These are phyloP conservation scores for Anthopleura xanthogrammica DNA, from an alignment of 92 coral and sea anemone species.

Conservation along the genomic window DNA sequence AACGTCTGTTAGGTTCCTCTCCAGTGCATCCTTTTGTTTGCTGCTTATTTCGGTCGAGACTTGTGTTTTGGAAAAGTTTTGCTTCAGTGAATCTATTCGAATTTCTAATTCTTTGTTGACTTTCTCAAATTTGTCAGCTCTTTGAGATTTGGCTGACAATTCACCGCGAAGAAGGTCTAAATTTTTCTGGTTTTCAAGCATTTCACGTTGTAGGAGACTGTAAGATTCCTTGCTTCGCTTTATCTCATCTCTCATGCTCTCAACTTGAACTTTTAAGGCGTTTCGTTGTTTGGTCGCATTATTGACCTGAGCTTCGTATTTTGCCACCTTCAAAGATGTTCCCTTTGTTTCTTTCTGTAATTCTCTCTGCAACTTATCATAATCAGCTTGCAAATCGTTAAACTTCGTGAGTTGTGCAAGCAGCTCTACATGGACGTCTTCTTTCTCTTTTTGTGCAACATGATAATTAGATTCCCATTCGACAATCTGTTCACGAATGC, in stretches of 20 bases:
- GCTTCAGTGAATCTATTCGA: conserved; percentile 83
- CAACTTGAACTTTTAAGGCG: conserved; percentile 83
- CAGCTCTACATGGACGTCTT: conserved; percentile 85
- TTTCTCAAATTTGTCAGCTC: conserved; percentile 75
- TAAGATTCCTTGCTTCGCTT: conserved; percentile 81
- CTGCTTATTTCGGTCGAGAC: conserved; percentile 80
- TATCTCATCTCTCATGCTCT: conserved; percentile 75
- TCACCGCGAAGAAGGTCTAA: conserved; percentile 81
- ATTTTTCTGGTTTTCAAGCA: conserved; percentile 82
- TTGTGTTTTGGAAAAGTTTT: conserved; percentile 80
- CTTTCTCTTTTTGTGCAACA: conserved; percentile 89
- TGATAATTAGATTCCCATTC: conserved; percentile 92
- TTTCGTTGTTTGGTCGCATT: conserved; percentile 82
- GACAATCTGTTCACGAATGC: conserved; percentile 79
- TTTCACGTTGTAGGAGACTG: conserved; percentile 80
- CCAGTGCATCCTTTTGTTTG: conserved; percentile 79
- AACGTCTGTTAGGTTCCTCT: conserved; percentile 75
- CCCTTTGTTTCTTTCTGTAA: conserved; percentile 85
- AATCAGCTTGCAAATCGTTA: conserved; percentile 81
- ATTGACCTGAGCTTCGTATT: conserved; percentile 89
- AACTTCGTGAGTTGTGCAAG: conserved; percentile 70
- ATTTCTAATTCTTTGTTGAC: conserved; percentile 80
- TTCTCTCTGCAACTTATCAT: conserved; percentile 82
- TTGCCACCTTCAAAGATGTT: conserved; percentile 76
- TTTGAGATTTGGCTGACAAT: conserved; percentile 69